These are phyloP conservation scores for Parazoanthus darwini DNA, from an alignment of 92 coral and sea anemone genomes.

Conservation along the genomic window DNA sequence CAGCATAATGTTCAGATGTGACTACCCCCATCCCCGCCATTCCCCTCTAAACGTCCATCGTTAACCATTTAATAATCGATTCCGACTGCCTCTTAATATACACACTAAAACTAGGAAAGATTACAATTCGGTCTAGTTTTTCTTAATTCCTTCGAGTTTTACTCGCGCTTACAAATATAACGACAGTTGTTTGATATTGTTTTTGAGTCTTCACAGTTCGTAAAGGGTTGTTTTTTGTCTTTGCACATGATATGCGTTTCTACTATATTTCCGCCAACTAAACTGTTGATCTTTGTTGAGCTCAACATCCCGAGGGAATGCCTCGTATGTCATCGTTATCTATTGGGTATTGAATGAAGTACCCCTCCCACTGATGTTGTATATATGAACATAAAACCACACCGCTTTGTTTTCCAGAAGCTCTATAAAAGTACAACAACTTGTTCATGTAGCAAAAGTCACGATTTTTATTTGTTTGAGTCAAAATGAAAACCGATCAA, in stretches of 20 bases:
- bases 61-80: too few relatives aligned
- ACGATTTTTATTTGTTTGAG: background rate
- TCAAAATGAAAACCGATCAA: too few relatives aligned
- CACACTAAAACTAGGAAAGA: too few relatives aligned
- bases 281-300: background rate
- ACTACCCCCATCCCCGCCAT: too few relatives aligned
- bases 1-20: too few relatives aligned
- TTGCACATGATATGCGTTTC: background rate
- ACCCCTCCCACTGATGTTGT: background rate
- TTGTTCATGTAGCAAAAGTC: background rate
- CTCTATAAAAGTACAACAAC: background rate
- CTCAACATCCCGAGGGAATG: slow-evolving; percentile 5
- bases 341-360: background rate
- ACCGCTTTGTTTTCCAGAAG: background rate
- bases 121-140: too few relatives aligned
- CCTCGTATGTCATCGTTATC: background rate
- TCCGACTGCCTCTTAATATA: too few relatives aligned
- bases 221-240: background rate
- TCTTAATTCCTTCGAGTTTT: too few relatives aligned
- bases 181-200: background rate
- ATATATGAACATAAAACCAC: background rate
- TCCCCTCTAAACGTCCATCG: too few relatives aligned
- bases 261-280: background rate
- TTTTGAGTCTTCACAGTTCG: background rate
- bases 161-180: too few relatives aligned